phyloP scores from a whole-genome alignment of 2,113 vertebrate genomes.

The Synchiropus splendidus region DNA sequence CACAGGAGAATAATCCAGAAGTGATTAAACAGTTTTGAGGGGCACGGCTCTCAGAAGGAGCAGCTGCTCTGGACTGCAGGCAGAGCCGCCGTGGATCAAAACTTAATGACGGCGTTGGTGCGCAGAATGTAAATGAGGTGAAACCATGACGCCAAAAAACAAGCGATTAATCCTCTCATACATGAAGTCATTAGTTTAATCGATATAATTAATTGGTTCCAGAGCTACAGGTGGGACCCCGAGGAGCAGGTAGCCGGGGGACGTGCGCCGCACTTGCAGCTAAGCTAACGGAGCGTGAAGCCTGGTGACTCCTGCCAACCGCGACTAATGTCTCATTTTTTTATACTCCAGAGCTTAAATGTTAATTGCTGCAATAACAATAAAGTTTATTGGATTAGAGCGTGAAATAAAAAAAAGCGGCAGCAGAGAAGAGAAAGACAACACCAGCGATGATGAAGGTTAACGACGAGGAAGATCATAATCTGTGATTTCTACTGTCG shows the following conservation, averaged over 20 bases:
- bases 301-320: constrained; percentile 28
- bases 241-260: constrained; percentile 26
- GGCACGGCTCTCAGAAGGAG: too few relatives aligned
- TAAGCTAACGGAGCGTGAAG: constrained; percentile 16
- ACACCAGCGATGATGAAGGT: constrained; percentile 7
- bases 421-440: constrained; percentile 6
- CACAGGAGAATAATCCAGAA: too few relatives aligned
- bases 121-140: constrained; percentile 13
- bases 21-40: too few relatives aligned
- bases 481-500: constrained; percentile 18
- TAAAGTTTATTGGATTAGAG: constrained; percentile 58
- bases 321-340: constrained; percentile 48
- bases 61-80: too few relatives aligned
- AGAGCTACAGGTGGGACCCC: constrained; percentile 37
- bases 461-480: constrained; percentile 15
- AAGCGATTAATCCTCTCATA: constrained; percentile 36
- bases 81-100: constrained; percentile 2
- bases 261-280: neutral
- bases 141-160: constrained; percentile 5
- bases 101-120: constrained; percentile 6
- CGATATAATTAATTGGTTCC: constrained; percentile 45
- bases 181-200: constrained; percentile 42
- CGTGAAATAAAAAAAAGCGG: constrained; percentile 49
- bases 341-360: constrained; percentile 42
- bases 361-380: constrained; percentile 57